Evolutionary conservation across 2,888 invertebrate species (phyloP).

Genomic region (Drosophila birchii): DNA sequence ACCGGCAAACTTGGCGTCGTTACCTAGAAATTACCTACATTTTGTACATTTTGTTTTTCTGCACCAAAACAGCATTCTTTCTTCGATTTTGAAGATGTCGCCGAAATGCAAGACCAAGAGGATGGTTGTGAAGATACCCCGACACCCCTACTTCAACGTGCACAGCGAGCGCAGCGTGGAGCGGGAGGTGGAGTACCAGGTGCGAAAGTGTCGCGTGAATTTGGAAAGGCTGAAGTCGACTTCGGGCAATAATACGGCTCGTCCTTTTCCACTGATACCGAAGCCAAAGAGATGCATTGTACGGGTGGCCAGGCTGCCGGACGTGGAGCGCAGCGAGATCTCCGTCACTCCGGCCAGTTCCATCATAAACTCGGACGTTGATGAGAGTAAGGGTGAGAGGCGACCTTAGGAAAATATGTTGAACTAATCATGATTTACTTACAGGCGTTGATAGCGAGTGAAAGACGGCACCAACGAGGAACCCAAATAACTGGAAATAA

Average conservation of each 20-base stretch:
- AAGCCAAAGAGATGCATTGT: constrained; percentile 70
- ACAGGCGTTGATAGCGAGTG: constrained; percentile 20
- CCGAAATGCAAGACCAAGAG: constrained; percentile 61
- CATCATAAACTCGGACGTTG: constrained; percentile 63
- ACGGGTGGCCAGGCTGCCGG: constrained; percentile 72
- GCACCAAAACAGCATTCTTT: neutral
- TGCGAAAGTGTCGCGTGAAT: constrained; percentile 76
- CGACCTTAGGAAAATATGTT: neutral
- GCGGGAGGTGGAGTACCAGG: constrained; percentile 47
- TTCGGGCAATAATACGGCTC: neutral
- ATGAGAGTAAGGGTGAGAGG: constrained; percentile 35
- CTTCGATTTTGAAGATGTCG: constrained; percentile 50
- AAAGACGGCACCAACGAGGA: neutral
- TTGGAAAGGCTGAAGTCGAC: constrained; percentile 57
- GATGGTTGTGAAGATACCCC: constrained; percentile 67
- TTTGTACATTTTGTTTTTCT: constrained; percentile 1
- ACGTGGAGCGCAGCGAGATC: constrained; percentile 66
- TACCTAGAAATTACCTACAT: constrained; percentile 2
- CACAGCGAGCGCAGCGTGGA: constrained; percentile 48
- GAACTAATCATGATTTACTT: constrained; percentile 3
- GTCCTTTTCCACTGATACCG: constrained; percentile 41
- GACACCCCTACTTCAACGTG: constrained; percentile 61
- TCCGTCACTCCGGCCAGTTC: constrained; percentile 73
- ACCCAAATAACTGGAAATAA: constrained; percentile 1
- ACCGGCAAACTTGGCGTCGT: constrained; percentile 24